Evolutionary conservation across 2,888 invertebrate genomes (phyloP), one percentile per base, ranked within the genome.

Genomic region (Papilio demoleus): DNA sequence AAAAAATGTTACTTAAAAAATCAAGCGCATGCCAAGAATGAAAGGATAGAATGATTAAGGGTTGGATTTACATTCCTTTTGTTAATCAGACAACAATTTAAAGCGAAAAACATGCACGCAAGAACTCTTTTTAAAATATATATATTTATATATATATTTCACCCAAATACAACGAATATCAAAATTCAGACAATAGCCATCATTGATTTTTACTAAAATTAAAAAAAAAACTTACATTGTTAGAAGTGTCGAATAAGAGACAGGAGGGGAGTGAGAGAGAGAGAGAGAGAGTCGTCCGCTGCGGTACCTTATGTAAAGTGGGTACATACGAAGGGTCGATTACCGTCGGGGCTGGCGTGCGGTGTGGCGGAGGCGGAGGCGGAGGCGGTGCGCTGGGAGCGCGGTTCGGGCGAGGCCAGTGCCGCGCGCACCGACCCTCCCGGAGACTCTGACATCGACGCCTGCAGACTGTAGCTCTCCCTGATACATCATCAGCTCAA

Each of bases 391-490:
- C 85, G 82, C 62, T 75, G 80, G 72, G 93, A 93, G 73, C 93
- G 94, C 42, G 93, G 80, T 82, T 94, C 94, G 3, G 94, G 95
- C 0, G 95, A 95, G 6, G 95, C 95, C 34, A 95, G 85, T 8
- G 95, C 94, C 19, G 93, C 95, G 68, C 93, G 90, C 42, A 81
- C 79, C 67, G 86, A 84, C 58, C 83, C 86, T 79, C 92, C 85
- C 65, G 92, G 88, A n/a, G 93, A 93, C 71, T 94, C 94, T 72
- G 94, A 81, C 75, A 94, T 94, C 40, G 94, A 94, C 73, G 93
- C 90, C 73, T 95, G 94, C 74, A 95, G 93, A 81, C 94, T 94
- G 86, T 93, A 94, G 81, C 94, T 94, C 79, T 94, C 94, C 81
- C 93, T 93, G 84, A 36, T 36, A 40, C 8, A 47, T 5, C 4